Evolutionary conservation across 2,888 invertebrate species (phyloP), one percentile per base, ranked within the genome.

Genomic region (Agrochola lota): DNA sequence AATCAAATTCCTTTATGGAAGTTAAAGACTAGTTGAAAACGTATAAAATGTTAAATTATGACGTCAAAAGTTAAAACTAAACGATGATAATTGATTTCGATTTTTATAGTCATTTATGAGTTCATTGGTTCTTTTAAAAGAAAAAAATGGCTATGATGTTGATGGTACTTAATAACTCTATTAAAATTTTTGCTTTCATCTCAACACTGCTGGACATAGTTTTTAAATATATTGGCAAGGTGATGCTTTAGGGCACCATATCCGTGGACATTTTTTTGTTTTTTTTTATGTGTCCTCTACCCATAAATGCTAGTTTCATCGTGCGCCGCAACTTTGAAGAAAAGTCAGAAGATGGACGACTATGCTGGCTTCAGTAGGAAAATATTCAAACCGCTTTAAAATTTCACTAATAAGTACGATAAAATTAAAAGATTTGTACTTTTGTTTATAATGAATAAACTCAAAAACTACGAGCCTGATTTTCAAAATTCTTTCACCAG

Each of bases 41-140:
- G 2, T 20, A 63, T 79, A 78, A 78, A 77, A 55, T 35, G 17
- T 60, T 52, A 20, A 43, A 77, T 66, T 20, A 52, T 43, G 20
- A 66, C 55, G 15, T 40, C 77, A 52, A 77, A 40, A 78, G 30
- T 59, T 15, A 4, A 55, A 77, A 71, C 30, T 23, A 59, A 71
- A 71, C 71, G 57, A 78, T 77, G 71, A 77, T 78, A 46, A 72
- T 67, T 78, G 78, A 60, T 67, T 26, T 72, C 20, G 60, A 52
- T 43, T 60, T 77, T 72, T 71, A 62, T 72, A 46, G 72, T 23
- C 17, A 9, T 67, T 72, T 60, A 72, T 55, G 60, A 60, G 72
- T 23, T 67, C 77, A 43, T 49, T 60, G 23, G 23, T 26, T 55
- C 26, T 17, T 71, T 23, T 23, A 0, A 55, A 60, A 23, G 12